A percentile compares a stretch with the other conserved stretches of the same genome.
Evolutionary conservation across 2,113 vertebrate genomes (phyloP).

Genomic region (Leucopsar rothschildi): DNA sequence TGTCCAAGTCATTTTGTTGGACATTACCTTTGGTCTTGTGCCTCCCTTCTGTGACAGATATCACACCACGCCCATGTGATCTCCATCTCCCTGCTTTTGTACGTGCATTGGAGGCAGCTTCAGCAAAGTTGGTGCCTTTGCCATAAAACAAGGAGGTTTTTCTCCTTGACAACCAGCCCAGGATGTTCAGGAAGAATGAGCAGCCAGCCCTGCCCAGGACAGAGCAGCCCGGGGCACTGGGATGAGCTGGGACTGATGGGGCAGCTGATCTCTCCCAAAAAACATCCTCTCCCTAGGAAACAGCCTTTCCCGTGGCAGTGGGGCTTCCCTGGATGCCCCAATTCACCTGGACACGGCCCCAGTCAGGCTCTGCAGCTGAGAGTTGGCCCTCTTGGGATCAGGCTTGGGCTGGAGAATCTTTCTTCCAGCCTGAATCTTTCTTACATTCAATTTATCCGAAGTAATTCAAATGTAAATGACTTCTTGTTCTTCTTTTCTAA

Average conservation of each 20-base stretch:
- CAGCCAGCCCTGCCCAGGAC: background rate
- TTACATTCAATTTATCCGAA: background rate
- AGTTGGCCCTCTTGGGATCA: fast-evolving
- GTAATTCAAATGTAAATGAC: background rate
- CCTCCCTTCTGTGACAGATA: background rate
- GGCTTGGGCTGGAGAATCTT: background rate
- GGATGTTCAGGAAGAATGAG: background rate
- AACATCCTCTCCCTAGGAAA: background rate
- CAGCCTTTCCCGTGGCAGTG: fast-evolving
- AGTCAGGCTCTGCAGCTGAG: background rate
- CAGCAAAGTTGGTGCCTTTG: background rate
- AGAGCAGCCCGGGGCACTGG: background rate
- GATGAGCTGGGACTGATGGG: background rate
- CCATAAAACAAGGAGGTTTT: background rate
- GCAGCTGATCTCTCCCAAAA: background rate
- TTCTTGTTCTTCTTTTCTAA: background rate
- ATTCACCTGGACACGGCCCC: fast-evolving
- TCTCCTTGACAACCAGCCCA: background rate
- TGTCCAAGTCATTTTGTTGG: background rate
- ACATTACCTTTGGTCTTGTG: background rate
- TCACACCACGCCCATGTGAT: fast-evolving
- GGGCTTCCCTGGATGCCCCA: background rate
- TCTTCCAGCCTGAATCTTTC: background rate
- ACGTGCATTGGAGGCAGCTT: fast-evolving
- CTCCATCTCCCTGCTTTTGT: fast-evolving